Evolutionary conservation across 2,888 invertebrate genomes (phyloP).

Genomic region (Chaitophorus viminalis): DNA sequence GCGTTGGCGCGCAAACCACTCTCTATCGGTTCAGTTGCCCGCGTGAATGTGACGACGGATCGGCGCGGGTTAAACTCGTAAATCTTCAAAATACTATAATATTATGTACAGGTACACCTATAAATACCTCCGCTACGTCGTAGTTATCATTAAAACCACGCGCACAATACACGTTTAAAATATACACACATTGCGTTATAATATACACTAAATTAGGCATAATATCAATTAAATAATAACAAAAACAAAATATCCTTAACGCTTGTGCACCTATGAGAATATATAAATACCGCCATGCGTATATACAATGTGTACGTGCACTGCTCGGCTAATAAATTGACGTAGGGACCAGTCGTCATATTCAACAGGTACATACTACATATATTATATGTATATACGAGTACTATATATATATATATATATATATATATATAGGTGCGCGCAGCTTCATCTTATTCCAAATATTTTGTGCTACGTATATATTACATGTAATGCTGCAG

Average conservation of each 20-base stretch:
- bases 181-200: too few species aligned
- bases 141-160: too few species aligned
- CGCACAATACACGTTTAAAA: too few species aligned
- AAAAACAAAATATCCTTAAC: constrained; percentile 27
- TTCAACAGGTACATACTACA: background rate
- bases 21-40: background rate
- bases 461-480: too few species aligned
- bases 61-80: background rate
- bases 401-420: background rate
- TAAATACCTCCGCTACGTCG: too few species aligned
- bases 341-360: constrained; percentile 30
- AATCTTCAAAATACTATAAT: background rate
- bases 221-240: background rate
- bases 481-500: too few species aligned
- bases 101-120: too few species aligned
- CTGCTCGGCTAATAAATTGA: constrained; percentile 41
- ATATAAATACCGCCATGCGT: background rate
- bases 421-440: background rate
- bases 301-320: background rate
- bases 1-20: background rate
- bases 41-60: background rate
- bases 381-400: background rate
- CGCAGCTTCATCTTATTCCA: background rate
- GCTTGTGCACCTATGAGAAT: too few species aligned
- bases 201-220: too few species aligned